phyloP scores from a whole-genome alignment of 2,113 vertebrate species.

The Hystrix brachyura region DNA sequence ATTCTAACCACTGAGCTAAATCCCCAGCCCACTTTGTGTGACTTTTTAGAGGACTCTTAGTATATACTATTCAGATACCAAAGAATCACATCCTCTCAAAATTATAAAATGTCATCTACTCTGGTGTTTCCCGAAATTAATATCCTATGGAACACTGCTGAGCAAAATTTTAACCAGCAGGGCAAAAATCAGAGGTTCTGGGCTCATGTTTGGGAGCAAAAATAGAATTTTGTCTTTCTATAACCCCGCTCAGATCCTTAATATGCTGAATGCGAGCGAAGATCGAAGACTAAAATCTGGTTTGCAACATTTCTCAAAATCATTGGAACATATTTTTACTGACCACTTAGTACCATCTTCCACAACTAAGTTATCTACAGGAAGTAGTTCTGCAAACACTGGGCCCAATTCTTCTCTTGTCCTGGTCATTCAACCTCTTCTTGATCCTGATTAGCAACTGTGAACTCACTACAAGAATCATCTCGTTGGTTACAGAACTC shows the following conservation, averaged over 20 bases:
- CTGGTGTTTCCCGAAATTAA: neutral
- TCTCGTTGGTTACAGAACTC: neutral
- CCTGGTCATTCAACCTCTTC: neutral
- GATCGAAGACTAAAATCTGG: neutral
- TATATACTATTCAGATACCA: neutral
- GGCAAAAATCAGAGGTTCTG: neutral
- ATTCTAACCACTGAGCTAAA: no score
- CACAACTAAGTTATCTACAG: neutral
- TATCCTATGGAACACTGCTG: neutral
- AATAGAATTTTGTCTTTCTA: neutral
- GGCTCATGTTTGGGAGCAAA: neutral
- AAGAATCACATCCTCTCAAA: neutral
- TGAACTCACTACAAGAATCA: neutral
- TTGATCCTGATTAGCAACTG: neutral
- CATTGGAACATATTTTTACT: neutral
- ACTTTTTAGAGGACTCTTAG: neutral
- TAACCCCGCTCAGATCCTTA: neutral
- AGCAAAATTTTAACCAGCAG: constrained; percentile 11
- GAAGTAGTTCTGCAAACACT: neutral
- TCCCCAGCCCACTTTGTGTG: neutral
- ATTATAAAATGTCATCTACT: neutral
- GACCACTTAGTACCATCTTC: neutral
- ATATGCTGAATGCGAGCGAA: neutral
- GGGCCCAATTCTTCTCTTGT: neutral
- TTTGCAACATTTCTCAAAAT: neutral